Conservation (phyloP, 1,140 invertebrate species). For the Nasonia longicornis region DNA sequence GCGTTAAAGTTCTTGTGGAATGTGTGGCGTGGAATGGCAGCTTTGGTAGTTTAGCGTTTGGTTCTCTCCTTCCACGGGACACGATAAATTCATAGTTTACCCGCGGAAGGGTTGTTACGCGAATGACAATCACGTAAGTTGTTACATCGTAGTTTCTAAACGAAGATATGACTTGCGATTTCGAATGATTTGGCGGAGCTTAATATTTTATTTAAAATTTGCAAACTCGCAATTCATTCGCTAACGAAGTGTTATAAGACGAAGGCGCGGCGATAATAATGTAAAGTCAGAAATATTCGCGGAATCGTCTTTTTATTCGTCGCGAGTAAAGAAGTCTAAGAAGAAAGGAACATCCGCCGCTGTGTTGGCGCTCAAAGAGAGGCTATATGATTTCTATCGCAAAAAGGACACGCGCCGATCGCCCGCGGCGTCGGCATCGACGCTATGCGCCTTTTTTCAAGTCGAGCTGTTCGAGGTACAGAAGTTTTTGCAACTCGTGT, state of each 20-base stretch:
- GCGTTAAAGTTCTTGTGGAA: neutral
- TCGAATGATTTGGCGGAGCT: too few species aligned
- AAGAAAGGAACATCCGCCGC: neutral
- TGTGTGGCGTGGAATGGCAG: neutral
- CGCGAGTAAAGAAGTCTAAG: neutral
- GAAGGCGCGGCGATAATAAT: neutral
- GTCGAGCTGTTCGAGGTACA: too few species aligned
- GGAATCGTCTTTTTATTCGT: neutral
- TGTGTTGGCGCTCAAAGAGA: neutral
- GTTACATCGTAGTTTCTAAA: neutral
- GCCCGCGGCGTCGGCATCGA: too few species aligned
- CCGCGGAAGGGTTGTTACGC: neutral
- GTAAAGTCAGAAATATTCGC: neutral
- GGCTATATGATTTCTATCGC: neutral
- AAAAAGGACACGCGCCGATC: neutral
- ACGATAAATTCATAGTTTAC: neutral
- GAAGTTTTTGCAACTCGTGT: neutral
- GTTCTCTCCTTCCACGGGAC: neutral
- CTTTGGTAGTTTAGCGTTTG: neutral
- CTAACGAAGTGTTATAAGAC: too few species aligned
- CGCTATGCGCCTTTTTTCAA: neutral
- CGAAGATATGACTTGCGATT: too few species aligned
- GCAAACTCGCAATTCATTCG: too few species aligned
- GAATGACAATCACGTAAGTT: neutral
- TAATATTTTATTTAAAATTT: too few species aligned